phyloP scores from a whole-genome alignment of 1,140 invertebrate genomes.

The Monochamus saltuarius region DNA sequence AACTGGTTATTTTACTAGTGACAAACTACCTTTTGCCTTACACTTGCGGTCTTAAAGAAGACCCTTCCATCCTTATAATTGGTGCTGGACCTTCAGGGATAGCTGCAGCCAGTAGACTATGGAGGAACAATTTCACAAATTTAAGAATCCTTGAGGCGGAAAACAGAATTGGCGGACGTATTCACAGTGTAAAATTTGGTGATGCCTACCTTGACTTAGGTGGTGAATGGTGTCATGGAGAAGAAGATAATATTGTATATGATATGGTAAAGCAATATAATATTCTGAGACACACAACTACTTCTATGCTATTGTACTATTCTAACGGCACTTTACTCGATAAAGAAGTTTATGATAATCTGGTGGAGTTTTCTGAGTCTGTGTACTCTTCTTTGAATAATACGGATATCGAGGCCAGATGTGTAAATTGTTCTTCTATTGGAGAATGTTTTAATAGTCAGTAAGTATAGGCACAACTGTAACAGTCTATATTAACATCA shows the following conservation, averaged over 20 bases:
- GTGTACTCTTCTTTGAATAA: neutral
- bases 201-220: conserved; percentile 72
- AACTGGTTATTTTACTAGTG: too few relatives aligned
- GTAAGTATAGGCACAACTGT: neutral
- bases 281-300: conserved; percentile 57
- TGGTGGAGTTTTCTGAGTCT: neutral
- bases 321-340: neutral
- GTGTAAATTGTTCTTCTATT: neutral
- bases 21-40: too few relatives aligned
- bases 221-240: conserved; percentile 83
- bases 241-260: conserved; percentile 68
- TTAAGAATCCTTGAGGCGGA: conserved; percentile 68
- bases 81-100: conserved; percentile 63
- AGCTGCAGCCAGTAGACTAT: conserved; percentile 57
- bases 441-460: neutral
- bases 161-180: conserved; percentile 65
- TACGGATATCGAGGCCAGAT: neutral
- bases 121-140: conserved; percentile 57
- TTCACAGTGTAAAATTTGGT: conserved; percentile 61
- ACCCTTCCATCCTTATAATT: conserved; percentile 51
- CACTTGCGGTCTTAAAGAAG: too few relatives aligned
- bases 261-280: conserved; percentile 38
- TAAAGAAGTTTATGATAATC: neutral
- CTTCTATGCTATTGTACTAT: conserved; percentile 7
- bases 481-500: too few relatives aligned